A percentile compares a stretch with the other conserved stretches of the same genome.
These are phyloP conservation scores for Rhizoglyphus robini DNA, from an alignment of 1,140 invertebrate species.

Conservation along the genomic window DNA sequence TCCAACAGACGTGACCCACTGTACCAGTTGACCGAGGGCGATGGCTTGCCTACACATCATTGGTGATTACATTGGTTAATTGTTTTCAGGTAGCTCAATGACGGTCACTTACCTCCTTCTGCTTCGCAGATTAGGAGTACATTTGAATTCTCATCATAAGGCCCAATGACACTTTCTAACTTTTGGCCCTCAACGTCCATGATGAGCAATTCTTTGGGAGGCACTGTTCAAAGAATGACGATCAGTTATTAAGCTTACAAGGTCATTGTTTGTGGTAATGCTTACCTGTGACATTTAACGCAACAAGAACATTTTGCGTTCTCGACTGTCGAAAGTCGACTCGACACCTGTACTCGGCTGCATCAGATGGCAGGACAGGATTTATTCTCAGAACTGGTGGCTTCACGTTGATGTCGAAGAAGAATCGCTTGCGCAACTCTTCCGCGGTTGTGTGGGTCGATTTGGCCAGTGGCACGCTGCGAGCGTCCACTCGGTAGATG, in stretches of 20 bases:
- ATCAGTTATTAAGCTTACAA: not conserved
- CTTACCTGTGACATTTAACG: constrained; percentile 27
- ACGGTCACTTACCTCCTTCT: constrained; percentile 57
- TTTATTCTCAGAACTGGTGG: constrained; percentile 60
- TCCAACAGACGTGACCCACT: constrained; percentile 27
- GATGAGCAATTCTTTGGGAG: constrained; percentile 65
- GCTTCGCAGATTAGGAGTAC: constrained; percentile 70
- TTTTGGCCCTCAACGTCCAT: constrained; percentile 61
- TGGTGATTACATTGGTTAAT: too few relatives aligned
- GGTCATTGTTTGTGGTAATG: not conserved
- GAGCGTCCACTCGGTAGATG: constrained; percentile 27
- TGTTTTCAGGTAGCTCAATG: too few relatives aligned
- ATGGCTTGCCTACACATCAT: constrained; percentile 27
- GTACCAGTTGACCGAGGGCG: constrained; percentile 30
- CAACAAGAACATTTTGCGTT: constrained; percentile 38
- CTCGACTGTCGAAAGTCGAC: constrained; percentile 79
- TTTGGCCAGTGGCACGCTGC: constrained; percentile 9
- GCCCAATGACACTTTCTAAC: constrained; percentile 58
- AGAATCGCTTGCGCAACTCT: constrained; percentile 21
- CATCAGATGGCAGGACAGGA: constrained; percentile 58
- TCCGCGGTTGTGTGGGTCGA: constrained; percentile 12
- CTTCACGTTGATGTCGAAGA: constrained; percentile 20
- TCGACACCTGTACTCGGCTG: constrained; percentile 71
- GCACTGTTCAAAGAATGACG: too few relatives aligned
- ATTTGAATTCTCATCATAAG: constrained; percentile 68